Evolutionary conservation across 2,888 invertebrate genomes (phyloP).

Genomic region (Eulithis prunata): DNA sequence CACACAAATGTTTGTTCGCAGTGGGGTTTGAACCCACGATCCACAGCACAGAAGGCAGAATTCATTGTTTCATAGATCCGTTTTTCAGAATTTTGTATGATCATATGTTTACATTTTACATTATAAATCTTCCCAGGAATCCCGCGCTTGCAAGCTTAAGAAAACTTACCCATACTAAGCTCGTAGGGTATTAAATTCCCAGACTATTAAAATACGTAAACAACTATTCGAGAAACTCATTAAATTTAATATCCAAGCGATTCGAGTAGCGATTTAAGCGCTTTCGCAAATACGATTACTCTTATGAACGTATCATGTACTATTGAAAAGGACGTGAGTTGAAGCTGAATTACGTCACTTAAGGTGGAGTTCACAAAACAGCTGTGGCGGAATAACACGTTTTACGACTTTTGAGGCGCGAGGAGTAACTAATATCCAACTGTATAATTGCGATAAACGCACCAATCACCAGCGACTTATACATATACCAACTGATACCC

Average conservation of each 20-base stretch:
- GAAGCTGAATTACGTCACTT: constrained; percentile 17
- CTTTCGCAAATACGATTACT: constrained; percentile 28
- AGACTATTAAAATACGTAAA: constrained; percentile 38
- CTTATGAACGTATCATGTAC: constrained; percentile 26
- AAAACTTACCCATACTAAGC: constrained; percentile 22
- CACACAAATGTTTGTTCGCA: too few relatives aligned
- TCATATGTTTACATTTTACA: too few relatives aligned
- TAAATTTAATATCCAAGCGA: constrained; percentile 22
- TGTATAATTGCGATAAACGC: too few relatives aligned
- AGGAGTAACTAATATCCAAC: too few relatives aligned
- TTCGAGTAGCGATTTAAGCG: constrained; percentile 16
- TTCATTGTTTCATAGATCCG: too few relatives aligned
- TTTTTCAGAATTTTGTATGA: too few relatives aligned
- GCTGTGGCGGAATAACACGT: not conserved
- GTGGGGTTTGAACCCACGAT: too few relatives aligned
- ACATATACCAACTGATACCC: too few relatives aligned
- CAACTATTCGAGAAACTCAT: constrained; percentile 38
- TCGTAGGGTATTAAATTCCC: constrained; percentile 34
- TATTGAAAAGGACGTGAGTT: constrained; percentile 23
- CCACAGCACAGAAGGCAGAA: too few relatives aligned
- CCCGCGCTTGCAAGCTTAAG: constrained; percentile 3
- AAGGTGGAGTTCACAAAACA: constrained; percentile 1
- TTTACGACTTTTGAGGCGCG: too few relatives aligned
- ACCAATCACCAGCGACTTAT: too few relatives aligned
- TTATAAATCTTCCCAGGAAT: not conserved